Evolutionary conservation across 2,888 invertebrate genomes (phyloP), one percentile per base, ranked within the genome.

Genomic region (Hecatera dysodea): DNA sequence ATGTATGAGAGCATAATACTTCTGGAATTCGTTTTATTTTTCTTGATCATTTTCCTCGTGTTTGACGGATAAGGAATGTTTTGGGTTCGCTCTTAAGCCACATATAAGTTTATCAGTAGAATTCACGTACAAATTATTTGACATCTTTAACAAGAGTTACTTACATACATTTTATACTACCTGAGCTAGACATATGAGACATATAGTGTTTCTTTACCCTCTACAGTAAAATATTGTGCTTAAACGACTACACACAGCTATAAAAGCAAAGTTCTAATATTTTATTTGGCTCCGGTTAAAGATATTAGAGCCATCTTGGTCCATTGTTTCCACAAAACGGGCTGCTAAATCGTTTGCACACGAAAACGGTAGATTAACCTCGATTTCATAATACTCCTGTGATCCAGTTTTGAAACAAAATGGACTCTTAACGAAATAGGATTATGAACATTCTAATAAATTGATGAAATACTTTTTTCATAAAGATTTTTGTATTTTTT

Each of bases 311-410:
- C 76, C 64, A 72, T 83, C 69, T 72, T 73, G 50, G 61, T 52
- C 63, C 81, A 81, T 83, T 81, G 81, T 83, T 83, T 81, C 72
- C 70, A 72, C 64, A 67, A 75, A 83, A 69, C 67, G 64, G 53
- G 61, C 76, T 67, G 68, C 78, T 76, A 73, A 68, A 72, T 70
- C 62, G 57, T 74, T 83, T 77, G 82, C 84, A 75, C 86, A 85
- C 84, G 84, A 84, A 78, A 84, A 72, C 75, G 61, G 78, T 59
- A 84, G 86, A 86, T 84, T 85, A 85, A 82, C 86, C 84, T 86
- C 82, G 72, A 85, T 84, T 82, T 73, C 69, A 56, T 69, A 69
- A 83, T 78, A 73, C 77, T 83, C 72, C 78, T 64, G 65, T 53
- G 57, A 69, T 67, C 71, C 70, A 66, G 68, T 81, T 75, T 63